Evolutionary conservation across 2,888 invertebrate genomes (phyloP).

Genomic region (Ectemnius continuus): DNA sequence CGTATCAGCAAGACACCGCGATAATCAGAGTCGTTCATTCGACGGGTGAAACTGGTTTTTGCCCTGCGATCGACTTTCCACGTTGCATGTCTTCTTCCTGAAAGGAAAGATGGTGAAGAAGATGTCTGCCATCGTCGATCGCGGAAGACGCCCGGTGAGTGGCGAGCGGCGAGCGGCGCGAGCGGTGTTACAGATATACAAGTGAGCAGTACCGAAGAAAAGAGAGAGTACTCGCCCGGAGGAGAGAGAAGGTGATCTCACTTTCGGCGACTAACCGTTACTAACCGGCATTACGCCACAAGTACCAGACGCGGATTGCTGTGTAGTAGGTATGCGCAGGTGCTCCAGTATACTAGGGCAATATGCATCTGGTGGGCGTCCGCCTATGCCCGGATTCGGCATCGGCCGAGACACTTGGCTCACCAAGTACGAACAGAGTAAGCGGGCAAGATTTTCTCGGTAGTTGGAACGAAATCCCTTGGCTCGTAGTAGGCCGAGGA

Average conservation of each 20-base stretch:
- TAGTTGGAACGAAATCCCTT: slow-evolving; percentile 9
- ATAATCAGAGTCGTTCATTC: slow-evolving; percentile 33
- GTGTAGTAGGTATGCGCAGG: slow-evolving; percentile 16
- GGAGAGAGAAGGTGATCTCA: slow-evolving; percentile 48
- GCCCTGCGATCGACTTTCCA: slow-evolving; percentile 12
- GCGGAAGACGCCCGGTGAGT: no score
- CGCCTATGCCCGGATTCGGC: slow-evolving; percentile 29
- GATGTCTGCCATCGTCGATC: no score
- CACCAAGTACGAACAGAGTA: no score
- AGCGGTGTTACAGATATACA: no score
- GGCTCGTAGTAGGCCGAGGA: neutral
- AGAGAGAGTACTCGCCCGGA: slow-evolving; percentile 47
- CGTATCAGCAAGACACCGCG: slow-evolving; percentile 27
- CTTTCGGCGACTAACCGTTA: slow-evolving; percentile 68
- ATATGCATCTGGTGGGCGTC: slow-evolving; percentile 21
- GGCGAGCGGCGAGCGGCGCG: no score
- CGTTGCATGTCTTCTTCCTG: no score
- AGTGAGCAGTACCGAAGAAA: slow-evolving; percentile 29
- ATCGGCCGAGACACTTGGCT: slow-evolving; percentile 25
- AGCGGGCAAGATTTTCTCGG: slow-evolving; percentile 1
- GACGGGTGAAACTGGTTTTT: slow-evolving; percentile 31
- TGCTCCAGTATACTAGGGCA: slow-evolving; percentile 8
- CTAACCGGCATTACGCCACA: slow-evolving; percentile 26
- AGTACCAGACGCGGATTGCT: slow-evolving; percentile 25
- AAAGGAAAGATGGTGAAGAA: no score